phyloP scores from a whole-genome alignment of 2,888 invertebrate species.

The Drosophila heteroneura region DNA sequence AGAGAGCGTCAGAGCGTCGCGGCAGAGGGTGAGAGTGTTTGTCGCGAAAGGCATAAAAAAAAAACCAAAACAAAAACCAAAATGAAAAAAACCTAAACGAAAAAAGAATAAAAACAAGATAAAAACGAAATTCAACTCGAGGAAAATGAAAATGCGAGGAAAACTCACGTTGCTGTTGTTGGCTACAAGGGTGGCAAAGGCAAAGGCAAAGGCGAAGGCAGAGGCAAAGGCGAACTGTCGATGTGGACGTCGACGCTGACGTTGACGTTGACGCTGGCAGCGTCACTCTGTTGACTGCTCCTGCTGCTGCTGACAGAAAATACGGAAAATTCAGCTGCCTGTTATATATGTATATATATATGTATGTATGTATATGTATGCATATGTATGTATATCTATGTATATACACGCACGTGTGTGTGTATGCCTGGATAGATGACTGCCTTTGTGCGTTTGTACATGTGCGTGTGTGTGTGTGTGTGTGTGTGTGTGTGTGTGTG shows the following conservation, averaged over 20 bases:
- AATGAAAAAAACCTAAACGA: not conserved
- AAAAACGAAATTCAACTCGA: slow-evolving; percentile 46
- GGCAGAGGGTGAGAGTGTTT: slow-evolving; percentile 34
- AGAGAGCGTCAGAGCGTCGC: slow-evolving; percentile 17
- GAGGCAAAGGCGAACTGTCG: slow-evolving; percentile 17
- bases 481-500: not conserved
- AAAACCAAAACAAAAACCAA: slow-evolving; percentile 2
- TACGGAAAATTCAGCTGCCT: slow-evolving; percentile 54
- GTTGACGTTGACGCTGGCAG: slow-evolving; percentile 7
- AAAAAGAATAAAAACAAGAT: slow-evolving; percentile 1
- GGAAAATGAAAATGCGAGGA: slow-evolving; percentile 51
- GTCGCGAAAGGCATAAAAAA: slow-evolving; percentile 25
- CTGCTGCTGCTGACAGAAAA: slow-evolving; percentile 29
- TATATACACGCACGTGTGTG: not conserved
- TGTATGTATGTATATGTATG: not conserved
- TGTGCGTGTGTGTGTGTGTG: not conserved
- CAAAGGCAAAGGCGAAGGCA: slow-evolving; percentile 7
- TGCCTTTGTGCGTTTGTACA: not conserved
- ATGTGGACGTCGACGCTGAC: slow-evolving; percentile 2
- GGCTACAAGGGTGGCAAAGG: slow-evolving; percentile 57
- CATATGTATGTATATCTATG: not conserved
- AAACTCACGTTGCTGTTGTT: slow-evolving; percentile 33
- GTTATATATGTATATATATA: not conserved
- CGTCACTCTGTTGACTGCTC: slow-evolving; percentile 21
- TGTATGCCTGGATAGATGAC: not conserved